Percentiles rank a stretch among this genome's conserved stretches.
Conservation (phyloP, 2,888 invertebrate genomes). For the Melanchra persicariae region DNA sequence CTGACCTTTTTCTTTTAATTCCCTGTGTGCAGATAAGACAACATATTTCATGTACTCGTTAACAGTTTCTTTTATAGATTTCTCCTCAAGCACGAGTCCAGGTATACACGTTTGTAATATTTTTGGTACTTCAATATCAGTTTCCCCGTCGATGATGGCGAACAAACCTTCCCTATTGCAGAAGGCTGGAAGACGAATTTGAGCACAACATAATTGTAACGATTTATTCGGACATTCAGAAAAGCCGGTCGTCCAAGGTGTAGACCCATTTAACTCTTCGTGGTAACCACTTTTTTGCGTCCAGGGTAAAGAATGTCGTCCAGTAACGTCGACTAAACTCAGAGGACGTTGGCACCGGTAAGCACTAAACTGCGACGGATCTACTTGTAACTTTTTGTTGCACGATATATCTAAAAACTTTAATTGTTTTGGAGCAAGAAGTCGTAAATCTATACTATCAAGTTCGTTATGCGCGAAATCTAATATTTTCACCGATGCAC, state of each 20-base stretch:
- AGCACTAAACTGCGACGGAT: slow-evolving; percentile 95
- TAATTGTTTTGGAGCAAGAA: slow-evolving; percentile 94
- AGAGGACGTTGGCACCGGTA: slow-evolving; percentile 95
- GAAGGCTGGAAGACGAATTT: slow-evolving; percentile 94
- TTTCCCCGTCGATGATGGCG: slow-evolving; percentile 95
- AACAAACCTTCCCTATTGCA: slow-evolving; percentile 95
- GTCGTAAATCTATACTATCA: slow-evolving; percentile 94
- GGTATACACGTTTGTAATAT: slow-evolving; percentile 94
- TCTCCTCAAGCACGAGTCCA: slow-evolving; percentile 95
- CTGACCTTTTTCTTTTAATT: slow-evolving; percentile 94
- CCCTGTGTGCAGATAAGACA: slow-evolving; percentile 94
- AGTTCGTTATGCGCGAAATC: slow-evolving; percentile 96
- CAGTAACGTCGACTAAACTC: slow-evolving; percentile 96
- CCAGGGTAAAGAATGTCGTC: slow-evolving; percentile 93
- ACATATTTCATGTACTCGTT: slow-evolving; percentile 96
- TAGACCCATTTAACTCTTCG: slow-evolving; percentile 89
- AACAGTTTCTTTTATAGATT: slow-evolving; percentile 95
- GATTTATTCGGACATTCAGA: slow-evolving; percentile 95
- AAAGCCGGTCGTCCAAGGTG: slow-evolving; percentile 96
- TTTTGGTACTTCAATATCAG: slow-evolving; percentile 93
- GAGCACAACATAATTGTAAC: slow-evolving; percentile 94
- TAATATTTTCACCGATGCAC: slow-evolving; percentile 94
- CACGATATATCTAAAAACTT: slow-evolving; percentile 96
- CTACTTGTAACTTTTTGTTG: slow-evolving; percentile 95
- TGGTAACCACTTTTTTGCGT: slow-evolving; percentile 88